Evolutionary conservation across 2,797 vertebrate genomes (phyloP), one percentile per base, ranked within the genome.

Genomic region (Phrynocephalus forsythii): DNA sequence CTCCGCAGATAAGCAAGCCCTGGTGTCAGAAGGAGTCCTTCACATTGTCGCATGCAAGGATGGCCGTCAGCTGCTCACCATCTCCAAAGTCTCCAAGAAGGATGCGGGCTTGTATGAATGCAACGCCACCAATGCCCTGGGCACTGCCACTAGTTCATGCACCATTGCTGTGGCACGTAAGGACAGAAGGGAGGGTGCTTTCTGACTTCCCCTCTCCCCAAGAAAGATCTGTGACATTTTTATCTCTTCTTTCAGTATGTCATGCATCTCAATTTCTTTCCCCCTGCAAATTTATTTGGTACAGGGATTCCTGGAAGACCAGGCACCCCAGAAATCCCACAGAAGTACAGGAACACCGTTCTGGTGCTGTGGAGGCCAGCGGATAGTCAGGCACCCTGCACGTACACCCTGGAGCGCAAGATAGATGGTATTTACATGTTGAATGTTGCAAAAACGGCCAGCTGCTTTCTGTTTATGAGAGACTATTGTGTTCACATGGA

Each of bases 41-140:
- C 97, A 98, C 28, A 96, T 98, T 20, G 94, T 98, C 20, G 98
- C 98, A 90, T 99, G 98, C 91, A 98, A 98, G 30, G 99, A 99
- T 0, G 99, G 99, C 9, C 96, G 99, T 8, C 98, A 99, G 96
- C 97, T 99, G 84, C 97, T 99, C 90, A 99, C 98, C 96, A 98
- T 99, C 63, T 94, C 98, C 95, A 98, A 98, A 92, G 98, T 97
- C 20, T 97, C 97, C 93, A 98, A 97, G 95, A 97, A 98, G 90
- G 98, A 99, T 0, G 97, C 98, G 0, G 99, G 99, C 33, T 96
- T 99, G 30, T 99, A 99, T 0, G 98, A 99, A 92, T 99, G 99
- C 91, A 97, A 98, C n/a, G 99, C 99, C 0, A 96, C 97, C 79
- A 99, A 98, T 7, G 95, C 97, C 6, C 93, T 99, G 91, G 99